A percentile compares a stretch with the other conserved stretches of the same genome.
Conservation (phyloP, 2,113 vertebrate species). For the Ammodytes dubius region DNA sequence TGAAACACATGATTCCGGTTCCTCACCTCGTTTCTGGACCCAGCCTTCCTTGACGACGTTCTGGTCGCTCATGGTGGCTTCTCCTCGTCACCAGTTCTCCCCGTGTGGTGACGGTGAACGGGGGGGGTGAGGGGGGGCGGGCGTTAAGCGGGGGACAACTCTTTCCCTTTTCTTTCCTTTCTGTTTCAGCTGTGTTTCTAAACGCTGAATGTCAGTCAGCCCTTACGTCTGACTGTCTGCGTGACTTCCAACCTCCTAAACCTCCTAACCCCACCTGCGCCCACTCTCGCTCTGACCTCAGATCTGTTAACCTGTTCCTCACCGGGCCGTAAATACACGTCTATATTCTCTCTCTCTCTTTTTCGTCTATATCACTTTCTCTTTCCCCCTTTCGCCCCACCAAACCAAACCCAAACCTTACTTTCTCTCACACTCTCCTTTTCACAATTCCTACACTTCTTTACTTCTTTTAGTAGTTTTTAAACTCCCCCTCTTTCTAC, state of each 20-base stretch:
- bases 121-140: constrained; percentile 28
- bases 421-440: constrained; percentile 22
- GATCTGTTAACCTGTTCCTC: constrained; percentile 14
- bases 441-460: constrained; percentile 5
- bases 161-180: no score
- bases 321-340: neutral
- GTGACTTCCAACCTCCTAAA: constrained; percentile 47
- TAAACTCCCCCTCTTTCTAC: constrained; percentile 9
- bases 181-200: no score
- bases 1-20: neutral
- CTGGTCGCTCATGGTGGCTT: constrained; percentile 86
- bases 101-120: constrained; percentile 62
- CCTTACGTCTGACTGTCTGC: constrained; percentile 48
- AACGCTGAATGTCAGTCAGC: constrained; percentile 52
- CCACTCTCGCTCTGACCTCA: constrained; percentile 37
- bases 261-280: constrained; percentile 17
- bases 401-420: constrained; percentile 15
- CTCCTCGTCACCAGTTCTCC: constrained; percentile 66
- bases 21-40: constrained; percentile 86
- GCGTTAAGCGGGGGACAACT: no score
- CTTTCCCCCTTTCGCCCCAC: constrained; percentile 36
- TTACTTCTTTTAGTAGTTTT: constrained; percentile 18
- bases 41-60: constrained; percentile 87
- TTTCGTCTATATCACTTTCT: constrained; percentile 49
- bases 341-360: neutral